A percentile compares a stretch with the other conserved stretches of the same genome.
Conservation (phyloP, 2,888 invertebrate species). For the Margaritifera margaritifera region DNA sequence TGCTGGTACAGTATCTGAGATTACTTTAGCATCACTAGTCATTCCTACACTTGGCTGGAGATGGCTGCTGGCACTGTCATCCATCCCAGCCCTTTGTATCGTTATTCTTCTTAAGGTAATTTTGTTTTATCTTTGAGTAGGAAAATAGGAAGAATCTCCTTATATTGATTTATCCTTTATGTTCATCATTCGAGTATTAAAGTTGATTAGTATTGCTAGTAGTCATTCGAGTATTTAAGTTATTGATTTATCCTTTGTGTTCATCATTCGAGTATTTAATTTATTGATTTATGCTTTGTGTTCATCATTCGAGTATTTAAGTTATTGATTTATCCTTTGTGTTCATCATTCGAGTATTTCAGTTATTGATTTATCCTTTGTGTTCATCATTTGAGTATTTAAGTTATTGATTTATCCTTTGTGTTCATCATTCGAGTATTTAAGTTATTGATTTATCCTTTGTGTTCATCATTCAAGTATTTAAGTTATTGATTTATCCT, state of each 20-base stretch:
- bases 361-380: neutral
- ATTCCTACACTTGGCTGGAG: conserved; percentile 70
- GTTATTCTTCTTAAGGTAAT: conserved; percentile 60
- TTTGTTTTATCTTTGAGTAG: too few relatives aligned
- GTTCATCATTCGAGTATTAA: neutral
- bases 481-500: neutral
- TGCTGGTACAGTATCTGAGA: conserved; percentile 67
- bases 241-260: neutral
- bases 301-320: neutral
- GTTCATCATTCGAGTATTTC: neutral
- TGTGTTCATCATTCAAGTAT: neutral
- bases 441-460: neutral
- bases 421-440: neutral
- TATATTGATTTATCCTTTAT: neutral
- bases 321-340: neutral
- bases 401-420: neutral
- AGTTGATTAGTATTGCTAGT: too few relatives aligned
- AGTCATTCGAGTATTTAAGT: too few relatives aligned
- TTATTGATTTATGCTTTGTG: neutral
- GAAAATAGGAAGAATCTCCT: too few relatives aligned
- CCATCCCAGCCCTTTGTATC: conserved; percentile 63
- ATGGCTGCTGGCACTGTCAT: conserved; percentile 65
- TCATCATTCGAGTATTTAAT: neutral
- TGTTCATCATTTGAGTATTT: neutral
- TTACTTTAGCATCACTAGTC: conserved; percentile 65